Percentiles rank a stretch among this genome's conserved stretches.
phyloP scores from a whole-genome alignment of 1,140 invertebrate species.

The Drosophila melanogaster region Release_6_plus_ISO1_MT NT_033777.3:19998501-19999000 shows the following conservation, averaged over 20 bases:
- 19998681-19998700: slow-evolving; percentile 10
- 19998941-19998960: not conserved
- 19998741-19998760: slow-evolving; percentile 10
- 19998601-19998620: no score
- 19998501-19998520: slow-evolving; percentile 10
- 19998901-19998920: slow-evolving; percentile 8
- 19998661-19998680: not conserved
- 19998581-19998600: no score
- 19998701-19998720: slow-evolving; percentile 28
- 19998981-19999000: slow-evolving; percentile 1
- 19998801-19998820: slow-evolving; percentile 29
- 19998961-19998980: not conserved
- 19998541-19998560: not conserved
- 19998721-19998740: slow-evolving; percentile 32
- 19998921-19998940: slow-evolving; percentile 16
- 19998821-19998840: slow-evolving; percentile 38
- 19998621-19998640: no score
- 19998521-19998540: slow-evolving; percentile 11
- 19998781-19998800: slow-evolving; percentile 9
- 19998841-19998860: slow-evolving; percentile 52
- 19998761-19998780: not conserved
- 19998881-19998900: slow-evolving; percentile 23
- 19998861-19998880: slow-evolving; percentile 39
- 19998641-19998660: no score
- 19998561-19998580: no score